Conservation (phyloP, 2,888 invertebrate genomes). For the Tiliacea citrago region DNA sequence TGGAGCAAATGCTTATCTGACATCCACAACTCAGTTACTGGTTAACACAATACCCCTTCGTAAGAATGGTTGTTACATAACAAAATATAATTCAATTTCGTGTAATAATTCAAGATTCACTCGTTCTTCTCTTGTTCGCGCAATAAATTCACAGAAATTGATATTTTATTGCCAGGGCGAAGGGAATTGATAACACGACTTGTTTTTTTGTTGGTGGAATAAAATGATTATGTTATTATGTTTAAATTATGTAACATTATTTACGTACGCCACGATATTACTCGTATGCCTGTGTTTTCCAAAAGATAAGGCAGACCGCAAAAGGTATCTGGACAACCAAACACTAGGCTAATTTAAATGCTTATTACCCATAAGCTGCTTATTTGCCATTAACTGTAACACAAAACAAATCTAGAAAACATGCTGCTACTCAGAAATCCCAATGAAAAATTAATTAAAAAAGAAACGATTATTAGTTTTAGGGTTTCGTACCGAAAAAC, state of each 20-base stretch:
- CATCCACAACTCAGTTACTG: not conserved
- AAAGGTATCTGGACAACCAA: too few relatives aligned
- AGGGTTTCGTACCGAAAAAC: too few relatives aligned
- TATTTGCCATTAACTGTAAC: too few relatives aligned
- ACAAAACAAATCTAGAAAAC: too few relatives aligned
- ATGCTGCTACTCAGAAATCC: too few relatives aligned
- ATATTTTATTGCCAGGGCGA: slow-evolving; percentile 50
- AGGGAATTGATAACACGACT: slow-evolving; percentile 24
- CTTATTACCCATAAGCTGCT: too few relatives aligned
- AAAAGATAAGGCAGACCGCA: not conserved
- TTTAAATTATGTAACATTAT: not conserved
- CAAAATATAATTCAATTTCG: slow-evolving; percentile 17
- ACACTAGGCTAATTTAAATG: too few relatives aligned
- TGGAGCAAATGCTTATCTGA: not conserved
- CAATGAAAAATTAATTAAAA: too few relatives aligned
- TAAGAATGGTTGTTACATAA: not conserved
- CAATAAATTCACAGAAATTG: slow-evolving; percentile 52
- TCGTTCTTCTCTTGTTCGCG: not conserved
- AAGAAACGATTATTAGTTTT: too few relatives aligned
- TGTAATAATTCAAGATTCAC: slow-evolving; percentile 12
- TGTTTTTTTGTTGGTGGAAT: slow-evolving; percentile 15
- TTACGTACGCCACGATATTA: too few relatives aligned
- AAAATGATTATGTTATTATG: slow-evolving; percentile 10
- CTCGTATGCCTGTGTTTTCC: too few relatives aligned
- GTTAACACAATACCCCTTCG: not conserved